Percentiles rank a stretch among this genome's conserved stretches.
Evolutionary conservation across 37 sponge, comb jelly and placozoan genomes (phyloP).

Genomic region (Agelas oroides): DNA sequence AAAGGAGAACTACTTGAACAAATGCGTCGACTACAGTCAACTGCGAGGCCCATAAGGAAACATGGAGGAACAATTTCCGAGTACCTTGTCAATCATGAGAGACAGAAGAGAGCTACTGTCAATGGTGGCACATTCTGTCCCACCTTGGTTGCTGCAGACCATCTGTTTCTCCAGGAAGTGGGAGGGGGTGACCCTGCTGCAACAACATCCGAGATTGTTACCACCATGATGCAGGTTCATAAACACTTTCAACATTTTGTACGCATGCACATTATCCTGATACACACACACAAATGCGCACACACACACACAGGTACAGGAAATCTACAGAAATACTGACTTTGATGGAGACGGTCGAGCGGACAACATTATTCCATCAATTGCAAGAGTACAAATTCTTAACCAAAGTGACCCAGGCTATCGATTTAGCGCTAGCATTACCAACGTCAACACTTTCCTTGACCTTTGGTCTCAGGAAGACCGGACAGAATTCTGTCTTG

Average conservation of each 20-base stretch:
- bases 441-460: constrained; percentile 81
- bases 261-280: too few species aligned
- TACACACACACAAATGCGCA: too few species aligned
- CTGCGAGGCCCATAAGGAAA: constrained; percentile 26
- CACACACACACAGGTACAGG: constrained; percentile 31
- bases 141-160: constrained; percentile 73
- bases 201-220: constrained; percentile 62
- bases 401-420: neutral
- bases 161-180: constrained; percentile 51
- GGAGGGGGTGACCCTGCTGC: constrained; percentile 33
- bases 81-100: neutral
- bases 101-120: neutral
- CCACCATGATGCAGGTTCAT: constrained; percentile 9
- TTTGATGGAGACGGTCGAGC: constrained; percentile 36
- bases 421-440: neutral
- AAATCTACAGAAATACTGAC: constrained; percentile 46
- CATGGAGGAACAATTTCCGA: neutral
- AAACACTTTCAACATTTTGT: too few species aligned
- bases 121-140: constrained; percentile 56
- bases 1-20: constrained; percentile 21
- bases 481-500: constrained; percentile 77
- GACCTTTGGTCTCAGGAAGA: constrained; percentile 76
- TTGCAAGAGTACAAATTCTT: constrained; percentile 14
- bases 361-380: constrained; percentile 19
- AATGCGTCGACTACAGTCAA: constrained; percentile 16